Percentiles rank a stretch among this genome's conserved stretches.
phyloP scores from a whole-genome alignment of 2,888 invertebrate species.

The Onchidella celtica region DNA sequence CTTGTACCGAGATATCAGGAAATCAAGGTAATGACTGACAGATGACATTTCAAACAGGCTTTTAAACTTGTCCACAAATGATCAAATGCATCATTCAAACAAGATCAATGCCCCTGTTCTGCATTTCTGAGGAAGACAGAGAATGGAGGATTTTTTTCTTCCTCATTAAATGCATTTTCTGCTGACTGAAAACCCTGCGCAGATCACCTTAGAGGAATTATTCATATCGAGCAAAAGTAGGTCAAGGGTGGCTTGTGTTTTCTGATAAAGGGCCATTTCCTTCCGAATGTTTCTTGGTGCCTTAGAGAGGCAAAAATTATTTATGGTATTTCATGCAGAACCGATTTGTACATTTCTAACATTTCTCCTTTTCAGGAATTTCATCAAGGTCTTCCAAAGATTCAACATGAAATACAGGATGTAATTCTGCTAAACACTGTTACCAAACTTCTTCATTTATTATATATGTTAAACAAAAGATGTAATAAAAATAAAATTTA shows the following conservation, averaged over 20 bases:
- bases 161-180: not conserved
- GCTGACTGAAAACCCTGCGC: conserved; percentile 47
- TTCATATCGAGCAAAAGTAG: conserved; percentile 47
- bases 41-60: too few species aligned
- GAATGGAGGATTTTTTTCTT: not conserved
- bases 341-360: too few species aligned
- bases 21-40: too few species aligned
- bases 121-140: not conserved
- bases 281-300: conserved; percentile 44
- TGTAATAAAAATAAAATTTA: too few species aligned
- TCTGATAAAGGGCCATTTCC: conserved; percentile 49
- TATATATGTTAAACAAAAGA: too few species aligned
- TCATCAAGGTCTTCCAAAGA: too few species aligned
- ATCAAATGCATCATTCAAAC: conserved; percentile 7
- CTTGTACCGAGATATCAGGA: too few species aligned
- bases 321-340: not conserved
- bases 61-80: conserved; percentile 43
- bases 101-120: not conserved
- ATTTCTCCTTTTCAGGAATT: too few species aligned
- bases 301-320: conserved; percentile 34
- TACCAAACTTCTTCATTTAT: too few species aligned
- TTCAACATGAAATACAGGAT: too few species aligned
- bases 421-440: too few species aligned
- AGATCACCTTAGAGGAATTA: conserved; percentile 41
- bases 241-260: conserved; percentile 46